Conservation (phyloP, 2,888 invertebrate species). For the Amorpha juglandis region DNA sequence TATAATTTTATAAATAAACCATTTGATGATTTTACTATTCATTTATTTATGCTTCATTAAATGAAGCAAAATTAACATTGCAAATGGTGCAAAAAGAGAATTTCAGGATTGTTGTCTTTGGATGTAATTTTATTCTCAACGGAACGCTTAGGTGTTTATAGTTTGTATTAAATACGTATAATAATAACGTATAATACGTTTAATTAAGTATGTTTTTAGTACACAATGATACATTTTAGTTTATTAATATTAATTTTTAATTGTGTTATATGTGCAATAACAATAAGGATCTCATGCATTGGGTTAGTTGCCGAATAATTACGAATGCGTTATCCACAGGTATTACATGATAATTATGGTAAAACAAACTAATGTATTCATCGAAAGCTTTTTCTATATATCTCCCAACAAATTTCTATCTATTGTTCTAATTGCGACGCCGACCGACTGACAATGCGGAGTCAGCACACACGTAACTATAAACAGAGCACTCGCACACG, state of each 20-base stretch:
- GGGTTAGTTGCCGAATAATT: constrained; percentile 46
- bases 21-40: too few relatives aligned
- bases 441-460: constrained; percentile 70
- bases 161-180: background rate
- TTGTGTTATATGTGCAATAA: constrained; percentile 20
- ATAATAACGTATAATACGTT: background rate
- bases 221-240: background rate
- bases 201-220: background rate
- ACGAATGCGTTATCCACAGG: constrained; percentile 33
- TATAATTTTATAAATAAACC: too few relatives aligned
- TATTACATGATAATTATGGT: constrained; percentile 51
- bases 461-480: constrained; percentile 67
- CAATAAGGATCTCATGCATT: constrained; percentile 40
- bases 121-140: background rate
- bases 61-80: too few relatives aligned
- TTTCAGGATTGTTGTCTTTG: background rate
- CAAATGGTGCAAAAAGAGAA: background rate
- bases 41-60: too few relatives aligned
- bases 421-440: constrained; percentile 75
- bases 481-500: constrained; percentile 68
- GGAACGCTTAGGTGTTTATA: background rate
- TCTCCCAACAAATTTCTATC: constrained; percentile 76
- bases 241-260: background rate
- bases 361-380: constrained; percentile 50
- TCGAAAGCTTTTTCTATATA: constrained; percentile 58